A percentile compares a stretch with the other conserved stretches of the same genome.
phyloP scores from a whole-genome alignment of 2,888 invertebrate species.

The Drosophila prostipennis region DNA sequence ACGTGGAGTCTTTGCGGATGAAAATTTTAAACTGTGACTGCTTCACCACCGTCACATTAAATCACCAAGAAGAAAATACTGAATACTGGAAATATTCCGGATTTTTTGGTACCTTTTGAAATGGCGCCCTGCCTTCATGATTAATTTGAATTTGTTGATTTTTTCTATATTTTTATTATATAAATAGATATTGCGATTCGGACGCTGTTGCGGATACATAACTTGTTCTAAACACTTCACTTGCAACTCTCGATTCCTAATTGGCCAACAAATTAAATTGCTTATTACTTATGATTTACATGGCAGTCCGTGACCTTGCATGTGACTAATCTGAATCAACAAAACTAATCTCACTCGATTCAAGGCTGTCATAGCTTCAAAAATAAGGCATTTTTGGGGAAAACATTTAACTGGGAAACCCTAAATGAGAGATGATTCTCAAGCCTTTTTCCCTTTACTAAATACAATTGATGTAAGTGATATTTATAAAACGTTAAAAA shows the following conservation, averaged over 20 bases:
- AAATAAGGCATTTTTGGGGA: neutral
- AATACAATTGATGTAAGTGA: neutral
- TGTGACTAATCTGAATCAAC: constrained; percentile 49
- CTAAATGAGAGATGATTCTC: neutral
- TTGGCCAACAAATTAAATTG: constrained; percentile 69
- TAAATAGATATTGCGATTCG: constrained; percentile 73
- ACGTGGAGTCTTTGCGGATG: constrained; percentile 6
- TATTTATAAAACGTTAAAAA: neutral
- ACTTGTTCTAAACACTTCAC: constrained; percentile 52
- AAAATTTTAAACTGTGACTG: neutral
- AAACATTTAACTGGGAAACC: neutral
- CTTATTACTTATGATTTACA: constrained; percentile 65
- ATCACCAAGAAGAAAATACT: constrained; percentile 6
- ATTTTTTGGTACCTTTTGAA: neutral
- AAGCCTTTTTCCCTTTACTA: neutral
- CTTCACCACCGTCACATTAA: neutral
- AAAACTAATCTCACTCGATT: constrained; percentile 35
- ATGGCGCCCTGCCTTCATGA: constrained; percentile 3
- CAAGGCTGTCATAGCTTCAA: constrained; percentile 11
- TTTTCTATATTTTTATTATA: constrained; percentile 66
- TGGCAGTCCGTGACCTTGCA: constrained; percentile 45
- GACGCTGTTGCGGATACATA: constrained; percentile 57
- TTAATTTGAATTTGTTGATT: constrained; percentile 8
- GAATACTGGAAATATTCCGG: neutral
- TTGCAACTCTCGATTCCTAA: constrained; percentile 52